phyloP scores from a whole-genome alignment of 2,888 invertebrate species.

The Temnothorax rugatulus region DNA sequence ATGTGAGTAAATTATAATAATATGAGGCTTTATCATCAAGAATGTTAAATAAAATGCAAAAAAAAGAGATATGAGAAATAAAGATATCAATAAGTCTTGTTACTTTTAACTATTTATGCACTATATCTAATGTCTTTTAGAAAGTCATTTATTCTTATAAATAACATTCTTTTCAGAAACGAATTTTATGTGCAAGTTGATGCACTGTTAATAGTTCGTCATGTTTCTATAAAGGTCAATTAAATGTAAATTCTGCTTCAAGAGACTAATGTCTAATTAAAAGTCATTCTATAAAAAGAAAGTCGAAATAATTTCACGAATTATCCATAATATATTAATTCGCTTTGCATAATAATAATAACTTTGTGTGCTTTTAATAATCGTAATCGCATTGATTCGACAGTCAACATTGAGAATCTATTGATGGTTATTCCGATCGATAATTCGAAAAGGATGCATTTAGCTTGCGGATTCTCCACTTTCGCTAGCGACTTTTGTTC shows the following conservation, averaged over 20 bases:
- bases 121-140: neutral
- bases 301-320: neutral
- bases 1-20: neutral
- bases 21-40: neutral
- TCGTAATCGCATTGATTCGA: conserved; percentile 59
- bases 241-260: neutral
- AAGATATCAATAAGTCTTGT: neutral
- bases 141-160: neutral
- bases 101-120: neutral
- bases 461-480: conserved; percentile 30
- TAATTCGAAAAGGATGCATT: conserved; percentile 52
- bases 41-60: neutral
- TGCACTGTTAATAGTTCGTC: neutral
- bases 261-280: neutral
- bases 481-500: conserved; percentile 27
- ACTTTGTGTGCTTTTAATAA: conserved; percentile 61
- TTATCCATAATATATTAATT: conserved; percentile 4
- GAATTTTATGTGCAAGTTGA: neutral
- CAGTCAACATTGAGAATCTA: conserved; percentile 65
- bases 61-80: no score
- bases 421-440: conserved; percentile 69
- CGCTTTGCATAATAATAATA: neutral
- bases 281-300: neutral
- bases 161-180: neutral
- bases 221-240: neutral